Percentiles rank a stretch among this genome's conserved stretches.
Conservation (phyloP, 1,140 invertebrate species). For the Caerostris extrusa region DNA sequence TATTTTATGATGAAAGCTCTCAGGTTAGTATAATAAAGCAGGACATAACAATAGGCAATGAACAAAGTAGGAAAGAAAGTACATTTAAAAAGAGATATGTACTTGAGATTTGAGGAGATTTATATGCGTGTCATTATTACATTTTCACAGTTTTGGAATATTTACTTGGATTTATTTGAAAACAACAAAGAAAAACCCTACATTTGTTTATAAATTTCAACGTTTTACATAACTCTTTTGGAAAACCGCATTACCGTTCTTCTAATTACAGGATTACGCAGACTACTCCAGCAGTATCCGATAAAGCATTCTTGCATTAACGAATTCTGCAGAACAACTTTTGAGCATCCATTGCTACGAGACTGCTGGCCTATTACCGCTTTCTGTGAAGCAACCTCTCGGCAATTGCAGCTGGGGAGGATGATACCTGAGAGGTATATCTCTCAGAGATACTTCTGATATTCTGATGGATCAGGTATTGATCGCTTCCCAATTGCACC, state of each 20-base stretch:
- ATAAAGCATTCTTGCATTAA: conserved; percentile 52
- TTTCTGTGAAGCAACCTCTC: not conserved
- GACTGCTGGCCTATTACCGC: conserved; percentile 29
- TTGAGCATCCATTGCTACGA: conserved; percentile 75
- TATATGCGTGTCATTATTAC: not conserved
- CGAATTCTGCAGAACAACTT: conserved; percentile 71
- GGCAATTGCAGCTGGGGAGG: not conserved
- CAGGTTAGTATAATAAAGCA: no score
- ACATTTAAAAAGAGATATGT: no score
- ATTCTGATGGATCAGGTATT: not conserved
- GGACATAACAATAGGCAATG: no score
- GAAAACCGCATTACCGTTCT: not conserved
- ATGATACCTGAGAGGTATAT: not conserved
- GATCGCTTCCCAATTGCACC: not conserved
- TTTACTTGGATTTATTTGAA: not conserved
- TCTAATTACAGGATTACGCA: conserved; percentile 55
- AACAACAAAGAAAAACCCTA: not conserved
- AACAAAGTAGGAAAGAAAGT: no score
- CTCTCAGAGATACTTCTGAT: not conserved
- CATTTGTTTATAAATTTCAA: not conserved
- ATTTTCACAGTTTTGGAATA: not conserved
- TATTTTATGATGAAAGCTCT: no score
- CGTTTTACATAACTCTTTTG: not conserved
- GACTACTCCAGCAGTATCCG: conserved; percentile 61
- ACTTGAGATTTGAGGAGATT: no score